Evolutionary conservation across 2,888 invertebrate genomes (phyloP).

Genomic region (Ochropleura leucogaster): DNA sequence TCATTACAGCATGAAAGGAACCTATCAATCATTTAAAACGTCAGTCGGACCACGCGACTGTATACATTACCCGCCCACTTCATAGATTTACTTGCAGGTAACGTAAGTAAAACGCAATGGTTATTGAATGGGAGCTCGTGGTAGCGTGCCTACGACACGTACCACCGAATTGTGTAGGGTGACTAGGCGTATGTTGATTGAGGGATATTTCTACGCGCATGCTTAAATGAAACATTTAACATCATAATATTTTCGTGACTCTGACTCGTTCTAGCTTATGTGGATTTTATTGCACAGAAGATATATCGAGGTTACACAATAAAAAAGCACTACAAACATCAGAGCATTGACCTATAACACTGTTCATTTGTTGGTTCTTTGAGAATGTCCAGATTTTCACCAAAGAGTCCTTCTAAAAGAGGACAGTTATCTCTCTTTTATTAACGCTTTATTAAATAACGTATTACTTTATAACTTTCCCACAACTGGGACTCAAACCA

Average conservation of each 20-base stretch:
- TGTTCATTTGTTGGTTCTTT: background rate
- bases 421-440: background rate
- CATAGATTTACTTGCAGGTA: conserved; percentile 19
- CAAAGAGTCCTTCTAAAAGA: background rate
- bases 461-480: background rate
- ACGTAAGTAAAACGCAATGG: conserved; percentile 57
- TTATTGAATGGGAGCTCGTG: conserved; percentile 41
- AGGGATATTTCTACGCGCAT: background rate
- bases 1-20: conserved; percentile 24
- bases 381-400: background rate
- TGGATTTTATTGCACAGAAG: background rate
- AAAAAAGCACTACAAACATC: background rate
- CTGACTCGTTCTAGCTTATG: background rate
- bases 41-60: conserved; percentile 21
- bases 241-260: background rate
- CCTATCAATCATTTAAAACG: conserved; percentile 40
- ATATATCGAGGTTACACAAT: background rate
- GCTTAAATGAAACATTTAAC: background rate
- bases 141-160: conserved; percentile 40
- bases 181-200: background rate
- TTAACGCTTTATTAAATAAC: too few relatives aligned
- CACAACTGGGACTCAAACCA: background rate
- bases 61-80: conserved; percentile 32
- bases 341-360: background rate
- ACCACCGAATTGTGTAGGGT: conserved; percentile 43